Evolutionary conservation across 2,113 vertebrate species (phyloP), one percentile per base, ranked within the genome.

Genomic region (Vulpes vulpes): DNA sequence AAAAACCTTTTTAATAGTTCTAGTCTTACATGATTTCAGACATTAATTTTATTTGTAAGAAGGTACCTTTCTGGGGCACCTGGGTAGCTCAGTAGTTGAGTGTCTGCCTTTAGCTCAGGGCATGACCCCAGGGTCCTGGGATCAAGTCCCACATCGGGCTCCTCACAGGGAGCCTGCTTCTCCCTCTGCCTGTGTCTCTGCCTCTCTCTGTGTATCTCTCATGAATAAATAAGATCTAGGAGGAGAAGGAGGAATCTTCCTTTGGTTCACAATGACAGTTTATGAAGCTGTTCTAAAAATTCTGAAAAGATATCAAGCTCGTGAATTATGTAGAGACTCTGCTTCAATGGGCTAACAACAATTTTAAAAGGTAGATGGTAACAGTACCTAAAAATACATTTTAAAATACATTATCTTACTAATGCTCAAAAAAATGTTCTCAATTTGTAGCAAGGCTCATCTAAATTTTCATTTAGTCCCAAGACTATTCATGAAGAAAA

Each of bases 401-500:
- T 65, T 85, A 65, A 91, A 51, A 55, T 71, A n/a, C 23, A 55
- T 76, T 81, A 69, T 51, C 11, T 83, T 87, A 57, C 35, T 64
- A 82, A 35, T 60, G 25, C 20, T 96, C 35, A 79, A 71, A 93
- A 76, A 90, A 74, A 74, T 30, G 25, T 62, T 64, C 78, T 20
- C 53, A 89, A 27, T 71, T 91, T 76, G 6, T 32, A 96, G 55
- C 55, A 88, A n/a, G 22, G 11, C 25, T 23, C 43, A 78, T 25
- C 38, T 79, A 88, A 83, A 91, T 95, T 82, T 91, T 69, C 80
- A 57, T 76, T 27, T 93, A 64, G 8, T 91, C 27, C 16, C 35
- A 92, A 85, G 30, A 59, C 74, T 89, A 49, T 38, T 43, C 73
- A n/a, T 96, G 25, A 92, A 94, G 55, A 93, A 59, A 76, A 76